phyloP scores from a whole-genome alignment of 2,113 vertebrate genomes.

The Cariama cristata region DNA sequence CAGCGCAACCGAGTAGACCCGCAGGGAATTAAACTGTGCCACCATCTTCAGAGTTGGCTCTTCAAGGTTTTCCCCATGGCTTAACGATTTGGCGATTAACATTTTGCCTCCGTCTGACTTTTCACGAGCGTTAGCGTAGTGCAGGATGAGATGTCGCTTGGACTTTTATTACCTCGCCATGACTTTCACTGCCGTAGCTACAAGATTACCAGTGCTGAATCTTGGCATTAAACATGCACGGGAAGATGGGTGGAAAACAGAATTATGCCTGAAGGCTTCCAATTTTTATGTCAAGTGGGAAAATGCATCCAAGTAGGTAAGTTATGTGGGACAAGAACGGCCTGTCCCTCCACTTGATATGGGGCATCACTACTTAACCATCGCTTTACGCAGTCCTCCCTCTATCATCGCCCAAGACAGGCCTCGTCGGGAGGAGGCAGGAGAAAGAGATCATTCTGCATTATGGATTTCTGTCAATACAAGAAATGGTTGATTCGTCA shows the following conservation, averaged over 20 bases:
- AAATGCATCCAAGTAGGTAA: rapidly evolving
- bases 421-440: rapidly evolving
- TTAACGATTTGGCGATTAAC: no score
- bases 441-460: neutral
- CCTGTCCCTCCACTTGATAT: rapidly evolving
- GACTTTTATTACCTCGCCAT: neutral
- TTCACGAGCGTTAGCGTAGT: neutral
- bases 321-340: neutral
- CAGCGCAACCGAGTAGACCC: neutral
- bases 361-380: neutral
- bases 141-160: neutral
- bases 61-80: rapidly evolving
- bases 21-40: neutral
- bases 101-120: neutral
- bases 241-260: neutral
- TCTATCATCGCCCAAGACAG: rapidly evolving
- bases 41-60: neutral
- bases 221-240: rapidly evolving
- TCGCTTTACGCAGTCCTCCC: neutral
- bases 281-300: rapidly evolving
- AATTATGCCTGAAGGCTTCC: rapidly evolving
- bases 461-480: neutral
- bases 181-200: neutral
- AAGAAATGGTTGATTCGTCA: no score
- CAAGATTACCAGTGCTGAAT: rapidly evolving